Percentiles rank a stretch among this genome's conserved stretches.
Evolutionary conservation across 2,888 invertebrate genomes (phyloP).

Genomic region (Thera obeliscata): DNA sequence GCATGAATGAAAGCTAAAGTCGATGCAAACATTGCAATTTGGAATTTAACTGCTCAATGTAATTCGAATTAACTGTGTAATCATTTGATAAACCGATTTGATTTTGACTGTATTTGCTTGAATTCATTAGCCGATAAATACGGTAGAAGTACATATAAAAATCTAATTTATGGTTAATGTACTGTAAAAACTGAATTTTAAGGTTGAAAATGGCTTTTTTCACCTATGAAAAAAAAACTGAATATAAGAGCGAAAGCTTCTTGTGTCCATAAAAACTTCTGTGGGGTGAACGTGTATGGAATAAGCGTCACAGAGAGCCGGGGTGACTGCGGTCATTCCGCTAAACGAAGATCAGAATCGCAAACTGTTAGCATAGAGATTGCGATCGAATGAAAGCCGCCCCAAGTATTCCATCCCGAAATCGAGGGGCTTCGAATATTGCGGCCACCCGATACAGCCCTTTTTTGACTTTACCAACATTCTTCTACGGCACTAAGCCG

Average conservation of each 20-base stretch:
- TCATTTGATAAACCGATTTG: conserved; percentile 5
- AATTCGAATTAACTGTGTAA: conserved; percentile 32
- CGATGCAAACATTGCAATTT: conserved; percentile 47
- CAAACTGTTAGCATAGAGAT: conserved; percentile 85
- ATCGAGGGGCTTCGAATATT: conserved; percentile 79
- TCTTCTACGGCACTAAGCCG: conserved; percentile 66
- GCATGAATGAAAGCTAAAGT: conserved; percentile 44
- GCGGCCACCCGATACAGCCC: conserved; percentile 75
- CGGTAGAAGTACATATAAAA: neutral
- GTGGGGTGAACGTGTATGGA: conserved; percentile 81
- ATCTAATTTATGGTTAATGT: neutral
- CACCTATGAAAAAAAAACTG: conserved; percentile 66
- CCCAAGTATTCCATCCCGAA: conserved; percentile 80
- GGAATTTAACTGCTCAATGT: conserved; percentile 33
- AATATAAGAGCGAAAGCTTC: conserved; percentile 67
- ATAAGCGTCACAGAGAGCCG: conserved; percentile 77
- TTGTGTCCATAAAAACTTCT: conserved; percentile 79
- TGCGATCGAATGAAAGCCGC: conserved; percentile 82
- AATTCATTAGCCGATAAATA: neutral
- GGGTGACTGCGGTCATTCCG: conserved; percentile 84
- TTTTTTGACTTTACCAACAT: conserved; percentile 73
- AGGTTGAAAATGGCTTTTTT: conserved; percentile 58
- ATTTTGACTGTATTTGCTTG: conserved; percentile 19
- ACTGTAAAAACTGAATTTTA: conserved; percentile 26
- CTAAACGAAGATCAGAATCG: conserved; percentile 85